Evolutionary conservation across 2,888 invertebrate genomes (phyloP), one percentile per base, ranked within the genome.

Genomic region (Cylindroiulus punctatus): DNA sequence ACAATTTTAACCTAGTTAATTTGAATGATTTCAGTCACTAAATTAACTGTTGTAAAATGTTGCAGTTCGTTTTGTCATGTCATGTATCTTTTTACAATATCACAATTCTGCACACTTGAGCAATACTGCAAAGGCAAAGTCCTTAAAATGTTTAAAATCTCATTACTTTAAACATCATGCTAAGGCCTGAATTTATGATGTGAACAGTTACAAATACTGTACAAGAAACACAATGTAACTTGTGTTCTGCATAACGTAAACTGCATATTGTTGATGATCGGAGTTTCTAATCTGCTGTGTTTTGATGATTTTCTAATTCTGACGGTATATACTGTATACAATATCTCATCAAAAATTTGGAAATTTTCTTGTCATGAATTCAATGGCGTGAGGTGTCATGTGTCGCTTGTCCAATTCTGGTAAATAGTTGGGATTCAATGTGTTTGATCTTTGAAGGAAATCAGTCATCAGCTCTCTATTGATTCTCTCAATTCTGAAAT

Each of bases 401-500:
- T 44, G 19, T 19, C 44, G 32, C 40, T 85, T 87, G 85, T 87
- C 85, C 42, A 84, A 81, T 22, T 40, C 32, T n/a, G 87, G 87
- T 12, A 36, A 44, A 30, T 76, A 87, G 44, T 57, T 32, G 17
- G 87, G 87, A 47, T 36, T 5, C 81, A 85, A 12, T 10, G 40
- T 84, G n/a, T 32, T 40, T 32, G 57, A 57, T 26, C 44, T 26
- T n/a, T 19, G 1, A 4, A 85, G 85, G 22, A 87, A 26, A 8
- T 84, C 81, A 26, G 40, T 65, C 81, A 87, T 65, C 26, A 87
- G 52, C 22, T 36, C 22, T 30, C 87, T 76, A 44, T 87, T 87
- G 57, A 87, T 30, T 85, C 40, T 36, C 40, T 76, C 30, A 40
- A 87, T 81, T 81, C 87, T 87, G 44, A 40, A 86, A 57, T 52